Evolutionary conservation across 2,888 invertebrate species (phyloP).

Genomic region (Heliothis peltigera): DNA sequence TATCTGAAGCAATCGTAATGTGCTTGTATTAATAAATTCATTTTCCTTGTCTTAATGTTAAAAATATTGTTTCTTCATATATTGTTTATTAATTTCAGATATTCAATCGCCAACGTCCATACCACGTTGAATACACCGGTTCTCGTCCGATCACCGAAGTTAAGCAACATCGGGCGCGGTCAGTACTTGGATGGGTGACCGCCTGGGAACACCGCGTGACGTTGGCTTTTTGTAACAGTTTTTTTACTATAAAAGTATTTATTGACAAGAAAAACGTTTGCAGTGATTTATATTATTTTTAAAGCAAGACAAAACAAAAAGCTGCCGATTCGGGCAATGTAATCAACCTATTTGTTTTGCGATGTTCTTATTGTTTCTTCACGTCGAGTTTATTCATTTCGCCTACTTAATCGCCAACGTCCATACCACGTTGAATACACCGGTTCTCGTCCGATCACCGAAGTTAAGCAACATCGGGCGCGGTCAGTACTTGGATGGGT

Average conservation of each 20-base stretch:
- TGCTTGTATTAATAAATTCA: too few relatives aligned
- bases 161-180: slow-evolving; percentile 82
- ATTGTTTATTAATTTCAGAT: neutral
- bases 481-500: slow-evolving; percentile 84
- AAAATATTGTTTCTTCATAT: too few relatives aligned
- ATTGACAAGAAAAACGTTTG: too few relatives aligned
- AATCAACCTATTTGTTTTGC: too few relatives aligned
- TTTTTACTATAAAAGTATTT: too few relatives aligned
- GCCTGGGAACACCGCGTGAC: slow-evolving; percentile 77
- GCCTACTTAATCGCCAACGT: slow-evolving; percentile 32
- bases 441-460: slow-evolving; percentile 86
- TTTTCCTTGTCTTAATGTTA: too few relatives aligned
- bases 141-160: slow-evolving; percentile 86
- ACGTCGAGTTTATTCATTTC: too few relatives aligned
- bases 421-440: slow-evolving; percentile 72
- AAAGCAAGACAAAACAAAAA: too few relatives aligned
- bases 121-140: slow-evolving; percentile 77
- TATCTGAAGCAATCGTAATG: too few relatives aligned
- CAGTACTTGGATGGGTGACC: slow-evolving; percentile 85
- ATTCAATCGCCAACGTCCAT: slow-evolving; percentile 34
- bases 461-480: slow-evolving; percentile 84
- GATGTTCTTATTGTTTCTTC: too few relatives aligned
- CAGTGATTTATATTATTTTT: too few relatives aligned
- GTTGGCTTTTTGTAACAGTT: slow-evolving; percentile 52
- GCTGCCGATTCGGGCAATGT: too few relatives aligned